Evolutionary conservation across 2,888 invertebrate genomes (phyloP).

Genomic region (Volucella inanis): DNA sequence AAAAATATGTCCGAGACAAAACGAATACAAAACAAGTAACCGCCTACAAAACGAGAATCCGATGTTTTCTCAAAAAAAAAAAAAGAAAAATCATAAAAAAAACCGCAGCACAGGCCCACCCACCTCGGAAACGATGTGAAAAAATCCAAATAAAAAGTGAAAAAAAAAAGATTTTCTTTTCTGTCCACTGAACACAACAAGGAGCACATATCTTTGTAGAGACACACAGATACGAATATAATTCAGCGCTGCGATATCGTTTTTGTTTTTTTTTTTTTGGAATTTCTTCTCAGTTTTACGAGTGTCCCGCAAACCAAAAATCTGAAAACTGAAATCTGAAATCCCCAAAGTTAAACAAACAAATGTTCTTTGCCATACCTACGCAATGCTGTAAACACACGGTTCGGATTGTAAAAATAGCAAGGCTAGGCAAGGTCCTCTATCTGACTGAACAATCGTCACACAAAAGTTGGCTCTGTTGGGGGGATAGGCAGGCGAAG

Average conservation of each 20-base stretch:
- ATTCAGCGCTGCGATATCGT: conserved; percentile 30
- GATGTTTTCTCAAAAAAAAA: conserved; percentile 7
- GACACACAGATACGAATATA: conserved; percentile 9
- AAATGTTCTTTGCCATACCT: conserved; percentile 51
- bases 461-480: conserved; percentile 17
- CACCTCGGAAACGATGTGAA: conserved; percentile 31
- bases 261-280: conserved; percentile 11
- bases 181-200: conserved; percentile 44
- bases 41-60: conserved; percentile 34
- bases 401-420: conserved; percentile 53
- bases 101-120: conserved; percentile 50
- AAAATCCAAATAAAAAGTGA: conserved; percentile 44
- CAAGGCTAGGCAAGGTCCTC: conserved; percentile 3
- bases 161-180: conserved; percentile 55
- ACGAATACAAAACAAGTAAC: conserved; percentile 40
- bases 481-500: background rate
- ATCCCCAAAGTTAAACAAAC: conserved; percentile 72
- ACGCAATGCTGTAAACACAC: conserved; percentile 49
- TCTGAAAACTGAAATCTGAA: conserved; percentile 34
- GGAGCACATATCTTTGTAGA: background rate
- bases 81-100: background rate
- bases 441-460: conserved; percentile 47
- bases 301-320: conserved; percentile 52
- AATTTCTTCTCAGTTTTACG: background rate
- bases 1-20: conserved; percentile 55